Base-by-base conservation (phyloP, 2,113 vertebrate genomes). In the Globicephala melas region DNA sequence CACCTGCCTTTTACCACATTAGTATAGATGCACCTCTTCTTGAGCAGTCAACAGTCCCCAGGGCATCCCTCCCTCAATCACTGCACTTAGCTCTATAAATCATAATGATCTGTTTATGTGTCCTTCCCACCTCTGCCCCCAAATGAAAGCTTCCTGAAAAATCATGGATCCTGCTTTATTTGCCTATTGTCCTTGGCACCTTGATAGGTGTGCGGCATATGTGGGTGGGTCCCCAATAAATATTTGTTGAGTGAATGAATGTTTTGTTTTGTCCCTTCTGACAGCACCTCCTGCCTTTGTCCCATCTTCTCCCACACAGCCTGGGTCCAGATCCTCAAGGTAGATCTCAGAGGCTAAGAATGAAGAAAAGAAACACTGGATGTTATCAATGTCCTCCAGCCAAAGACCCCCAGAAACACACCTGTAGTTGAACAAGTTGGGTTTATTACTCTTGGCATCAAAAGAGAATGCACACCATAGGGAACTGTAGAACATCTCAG, bases 241-340 rank as follows among this genome's bases (percentile, higher is more conserved):
- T 96, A 95, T 25, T 60, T 94, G 73, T 13, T 63, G 62, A 91
- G 38, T 97, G 94, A 95, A 85, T 86, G 23, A 14, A 5, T 47
- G 33, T 47, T 70, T 85, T 55, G 90, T 77, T 94, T 80, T 87
- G 87, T 53, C 55, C 79, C 58, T 74, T 83, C 73, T 38, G 81
- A 82, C 33, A 74, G 12, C n/a, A 92, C 36, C 8, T 36, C 4
- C 28, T 73, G 68, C 67, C 55, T 93, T 86, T 60, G 31, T 25
- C 26, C 18, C 33, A 6, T 41, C 55, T 62, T 94, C 62, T 76
- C 60, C 41, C 65, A 76, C 68, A 58, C 18, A 50, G n/a, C 44
- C 50, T 38, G 44, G 36, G 6, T 53, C 36, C 5, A 6, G n/a
- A 33, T 77, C n/a, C 87, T 94, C 23, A 44, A 1, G 33, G 50